Conservation (phyloP, 1,140 invertebrate genomes). For the Sminthurinus signatus region DNA sequence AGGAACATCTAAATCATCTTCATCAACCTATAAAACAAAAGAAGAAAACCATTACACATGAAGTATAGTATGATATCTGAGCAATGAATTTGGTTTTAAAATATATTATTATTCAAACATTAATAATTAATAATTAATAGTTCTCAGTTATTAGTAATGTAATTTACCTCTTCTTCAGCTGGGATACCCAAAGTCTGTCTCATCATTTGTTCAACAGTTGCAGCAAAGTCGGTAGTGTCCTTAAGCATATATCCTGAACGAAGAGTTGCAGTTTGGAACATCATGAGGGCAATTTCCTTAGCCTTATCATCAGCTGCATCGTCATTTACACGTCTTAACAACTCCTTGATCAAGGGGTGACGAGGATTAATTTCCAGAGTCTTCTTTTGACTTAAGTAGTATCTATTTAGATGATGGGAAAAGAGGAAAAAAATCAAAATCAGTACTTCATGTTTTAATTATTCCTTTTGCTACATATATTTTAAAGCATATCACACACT, state of each 20-base stretch:
- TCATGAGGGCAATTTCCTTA: slow-evolving; percentile 79
- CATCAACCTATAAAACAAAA: slow-evolving; percentile 18
- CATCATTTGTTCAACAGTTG: slow-evolving; percentile 80
- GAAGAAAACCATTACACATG: neutral
- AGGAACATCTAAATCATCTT: slow-evolving; percentile 23
- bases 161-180: slow-evolving; percentile 60
- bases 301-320: slow-evolving; percentile 73
- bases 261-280: slow-evolving; percentile 90
- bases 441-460: neutral
- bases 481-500: no score
- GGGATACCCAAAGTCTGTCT: slow-evolving; percentile 72
- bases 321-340: slow-evolving; percentile 72
- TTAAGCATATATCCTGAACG: slow-evolving; percentile 81
- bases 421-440: slow-evolving; percentile 11
- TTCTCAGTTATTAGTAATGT: slow-evolving; percentile 30
- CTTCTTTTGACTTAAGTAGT: slow-evolving; percentile 95
- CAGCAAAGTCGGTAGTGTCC: slow-evolving; percentile 80
- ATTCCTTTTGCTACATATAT: no score
- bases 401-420: no score
- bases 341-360: slow-evolving; percentile 90
- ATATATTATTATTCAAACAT: neutral
- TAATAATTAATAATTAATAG: slow-evolving; percentile 44
- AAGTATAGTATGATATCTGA: neutral
- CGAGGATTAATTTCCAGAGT: slow-evolving; percentile 95
- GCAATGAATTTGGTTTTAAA: neutral